Percentiles rank a stretch among this genome's conserved stretches.
Conservation (phyloP, 2,797 vertebrate genomes). For the Anniella stebbinsi region DNA sequence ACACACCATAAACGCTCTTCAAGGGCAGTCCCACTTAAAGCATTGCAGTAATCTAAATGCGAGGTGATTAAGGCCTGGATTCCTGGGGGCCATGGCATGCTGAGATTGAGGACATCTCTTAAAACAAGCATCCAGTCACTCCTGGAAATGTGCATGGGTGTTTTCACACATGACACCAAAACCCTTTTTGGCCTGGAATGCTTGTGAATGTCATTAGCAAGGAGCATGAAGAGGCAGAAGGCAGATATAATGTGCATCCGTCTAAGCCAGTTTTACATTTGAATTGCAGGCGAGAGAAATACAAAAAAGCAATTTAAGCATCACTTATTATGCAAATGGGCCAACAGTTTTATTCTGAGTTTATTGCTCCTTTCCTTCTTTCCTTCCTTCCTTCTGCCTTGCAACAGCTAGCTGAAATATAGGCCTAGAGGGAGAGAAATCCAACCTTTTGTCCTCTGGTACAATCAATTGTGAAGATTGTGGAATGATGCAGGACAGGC, state of each 20-base stretch:
- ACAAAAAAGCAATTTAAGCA: not conserved
- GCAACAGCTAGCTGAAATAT: not conserved
- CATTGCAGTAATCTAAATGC: not conserved
- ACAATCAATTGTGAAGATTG: not conserved
- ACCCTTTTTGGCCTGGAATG: not conserved
- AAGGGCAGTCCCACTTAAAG: not conserved
- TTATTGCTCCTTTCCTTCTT: not conserved
- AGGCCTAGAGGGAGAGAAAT: not conserved
- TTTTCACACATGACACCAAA: not conserved
- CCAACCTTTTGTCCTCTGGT: not conserved
- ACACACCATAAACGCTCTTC: not conserved
- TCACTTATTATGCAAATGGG: not conserved
- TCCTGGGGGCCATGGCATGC: not conserved
- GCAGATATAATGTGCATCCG: not conserved
- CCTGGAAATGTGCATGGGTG: no score
- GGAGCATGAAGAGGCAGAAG: no score
- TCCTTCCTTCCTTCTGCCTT: not conserved
- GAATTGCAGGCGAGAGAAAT: not conserved
- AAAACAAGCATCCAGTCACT: not conserved
- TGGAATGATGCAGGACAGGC: not conserved
- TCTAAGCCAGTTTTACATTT: not conserved
- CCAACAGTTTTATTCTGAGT: not conserved
- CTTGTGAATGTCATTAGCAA: not conserved
- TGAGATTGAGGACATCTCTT: not conserved
- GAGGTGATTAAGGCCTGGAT: not conserved